These are phyloP conservation scores for Sakesphorus luctuosus DNA, from an alignment of 2,113 vertebrate species.

Conservation along the genomic window DNA sequence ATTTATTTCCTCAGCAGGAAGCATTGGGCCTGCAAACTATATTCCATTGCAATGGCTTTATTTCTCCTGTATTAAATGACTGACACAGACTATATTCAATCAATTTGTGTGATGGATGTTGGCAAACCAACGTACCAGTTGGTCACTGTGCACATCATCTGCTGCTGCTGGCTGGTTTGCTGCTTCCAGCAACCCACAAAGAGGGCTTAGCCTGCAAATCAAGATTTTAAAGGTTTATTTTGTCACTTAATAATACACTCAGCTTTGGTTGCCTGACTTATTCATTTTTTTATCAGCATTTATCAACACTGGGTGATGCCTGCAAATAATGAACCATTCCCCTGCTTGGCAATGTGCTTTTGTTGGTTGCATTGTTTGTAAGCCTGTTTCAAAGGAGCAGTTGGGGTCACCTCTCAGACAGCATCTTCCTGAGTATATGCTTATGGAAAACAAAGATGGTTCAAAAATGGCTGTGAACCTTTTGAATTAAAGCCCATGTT, in stretches of 20 bases:
- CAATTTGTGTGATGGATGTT: constrained; percentile 27
- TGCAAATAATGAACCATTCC: neutral
- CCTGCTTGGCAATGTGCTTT: constrained; percentile 28
- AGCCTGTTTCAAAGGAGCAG: constrained; percentile 10
- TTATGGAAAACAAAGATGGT: neutral
- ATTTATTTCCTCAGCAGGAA: constrained; percentile 52
- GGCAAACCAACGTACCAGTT: rapidly evolving
- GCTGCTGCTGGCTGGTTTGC: neutral
- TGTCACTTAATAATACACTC: neutral
- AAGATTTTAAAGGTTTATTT: constrained; percentile 35
- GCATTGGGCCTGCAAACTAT: constrained; percentile 31
- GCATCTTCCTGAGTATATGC: neutral
- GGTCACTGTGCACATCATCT: neutral
- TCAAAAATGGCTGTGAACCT: neutral
- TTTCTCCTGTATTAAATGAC: constrained; percentile 35
- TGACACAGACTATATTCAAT: constrained; percentile 26
- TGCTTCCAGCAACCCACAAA: neutral
- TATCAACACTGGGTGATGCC: neutral
- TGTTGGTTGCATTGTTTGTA: constrained; percentile 20
- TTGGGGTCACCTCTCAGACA: neutral
- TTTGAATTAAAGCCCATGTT: neutral
- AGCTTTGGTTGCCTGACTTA: neutral
- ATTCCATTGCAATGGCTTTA: constrained; percentile 37
- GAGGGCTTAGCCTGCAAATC: neutral
- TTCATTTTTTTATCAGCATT: neutral